phyloP scores from a whole-genome alignment of 2,113 vertebrate species.

The Anseranas semipalmata region DNA sequence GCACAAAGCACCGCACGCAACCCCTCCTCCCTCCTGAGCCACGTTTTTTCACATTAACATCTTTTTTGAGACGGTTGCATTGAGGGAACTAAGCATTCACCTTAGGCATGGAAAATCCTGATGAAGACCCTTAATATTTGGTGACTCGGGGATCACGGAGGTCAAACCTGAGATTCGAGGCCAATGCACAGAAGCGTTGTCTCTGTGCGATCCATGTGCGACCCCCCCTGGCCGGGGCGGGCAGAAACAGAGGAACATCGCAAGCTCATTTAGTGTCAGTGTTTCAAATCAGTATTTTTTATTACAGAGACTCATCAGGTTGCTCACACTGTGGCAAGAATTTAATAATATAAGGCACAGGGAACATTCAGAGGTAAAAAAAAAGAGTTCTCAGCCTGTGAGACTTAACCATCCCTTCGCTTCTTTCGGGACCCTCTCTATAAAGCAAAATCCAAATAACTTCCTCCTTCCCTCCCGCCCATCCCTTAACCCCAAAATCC shows the following conservation, averaged over 20 bases:
- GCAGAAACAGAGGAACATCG: slow-evolving; percentile 54
- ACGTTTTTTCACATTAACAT: not conserved
- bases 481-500: not conserved
- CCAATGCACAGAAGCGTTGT: not conserved
- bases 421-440: not conserved
- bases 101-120: not conserved
- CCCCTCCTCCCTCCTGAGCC: not conserved
- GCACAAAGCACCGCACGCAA: not conserved
- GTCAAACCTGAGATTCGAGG: not conserved
- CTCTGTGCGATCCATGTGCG: not conserved
- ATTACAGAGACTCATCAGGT: slow-evolving; percentile 74
- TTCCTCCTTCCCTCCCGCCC: not conserved
- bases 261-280: slow-evolving; percentile 48
- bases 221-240: not conserved
- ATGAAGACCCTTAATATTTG: not conserved
- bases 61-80: not conserved
- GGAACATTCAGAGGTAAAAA: slow-evolving; percentile 75
- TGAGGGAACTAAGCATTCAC: not conserved
- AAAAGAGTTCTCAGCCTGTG: slow-evolving; percentile 83
- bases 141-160: not conserved
- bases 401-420: slow-evolving; percentile 75
- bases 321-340: slow-evolving; percentile 68
- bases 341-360: slow-evolving; percentile 76
- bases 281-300: slow-evolving; percentile 80
- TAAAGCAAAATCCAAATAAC: slow-evolving; percentile 38